These are phyloP conservation scores for Meandrusa payeni DNA, from an alignment of 2,888 invertebrate genomes.

Conservation along the genomic window DNA sequence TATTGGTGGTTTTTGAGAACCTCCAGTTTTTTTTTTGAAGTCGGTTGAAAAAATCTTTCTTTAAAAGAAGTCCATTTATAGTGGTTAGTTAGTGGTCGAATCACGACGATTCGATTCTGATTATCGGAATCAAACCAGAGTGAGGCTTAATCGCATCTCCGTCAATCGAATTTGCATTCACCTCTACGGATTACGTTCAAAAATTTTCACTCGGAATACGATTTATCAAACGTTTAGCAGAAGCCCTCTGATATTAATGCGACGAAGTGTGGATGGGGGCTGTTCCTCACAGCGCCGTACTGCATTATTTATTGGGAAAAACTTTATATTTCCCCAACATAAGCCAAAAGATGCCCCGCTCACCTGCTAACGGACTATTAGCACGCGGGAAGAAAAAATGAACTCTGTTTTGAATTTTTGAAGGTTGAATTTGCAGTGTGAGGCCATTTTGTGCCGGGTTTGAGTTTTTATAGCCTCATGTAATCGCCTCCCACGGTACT, in stretches of 20 bases:
- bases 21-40: no score
- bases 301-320: conserved; percentile 78
- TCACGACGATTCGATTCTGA: no score
- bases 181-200: no score
- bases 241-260: conserved; percentile 17
- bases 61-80: no score
- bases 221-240: conserved; percentile 8
- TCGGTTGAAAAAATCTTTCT: no score
- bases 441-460: conserved; percentile 37
- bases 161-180: no score
- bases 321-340: conserved; percentile 73
- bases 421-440: conserved; percentile 15
- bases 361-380: conserved; percentile 64
- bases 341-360: conserved; percentile 62
- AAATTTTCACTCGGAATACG: no score
- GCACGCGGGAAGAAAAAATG: conserved; percentile 40
- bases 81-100: no score
- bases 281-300: conserved; percentile 33
- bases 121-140: no score
- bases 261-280: conserved; percentile 25
- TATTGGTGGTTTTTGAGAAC: no score
- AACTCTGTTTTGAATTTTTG: conserved; percentile 28
- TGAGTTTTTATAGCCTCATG: conserved; percentile 58
- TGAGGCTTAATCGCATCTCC: no score
- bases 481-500: conserved; percentile 43